phyloP scores from a whole-genome alignment of 2,888 invertebrate genomes.

The Hermaeophaga mercurialis region DNA sequence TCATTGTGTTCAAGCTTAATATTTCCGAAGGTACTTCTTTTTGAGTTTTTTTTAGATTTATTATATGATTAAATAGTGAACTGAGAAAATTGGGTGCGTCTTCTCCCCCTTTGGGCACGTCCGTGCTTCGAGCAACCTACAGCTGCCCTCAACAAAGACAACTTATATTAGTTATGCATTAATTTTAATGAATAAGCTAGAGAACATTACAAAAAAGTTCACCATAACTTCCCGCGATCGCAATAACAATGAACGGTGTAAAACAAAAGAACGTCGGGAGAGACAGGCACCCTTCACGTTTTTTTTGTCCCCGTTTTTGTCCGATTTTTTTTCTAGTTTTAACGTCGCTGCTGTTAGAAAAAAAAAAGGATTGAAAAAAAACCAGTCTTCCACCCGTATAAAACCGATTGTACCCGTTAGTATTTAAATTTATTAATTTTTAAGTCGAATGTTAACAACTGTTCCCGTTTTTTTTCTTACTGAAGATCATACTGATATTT shows the following conservation, averaged over 20 bases:
- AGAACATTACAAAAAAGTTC: slow-evolving; percentile 36
- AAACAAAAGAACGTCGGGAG: slow-evolving; percentile 42
- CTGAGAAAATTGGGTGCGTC: too few relatives aligned
- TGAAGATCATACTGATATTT: slow-evolving; percentile 29
- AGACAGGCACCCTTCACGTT: slow-evolving; percentile 39
- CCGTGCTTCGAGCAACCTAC: slow-evolving; percentile 20
- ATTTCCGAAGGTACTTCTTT: too few relatives aligned
- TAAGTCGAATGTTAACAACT: slow-evolving; percentile 40
- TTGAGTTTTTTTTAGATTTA: too few relatives aligned
- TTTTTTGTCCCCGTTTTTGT: slow-evolving; percentile 40
- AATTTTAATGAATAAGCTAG: slow-evolving; percentile 47
- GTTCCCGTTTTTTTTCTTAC: slow-evolving; percentile 36
- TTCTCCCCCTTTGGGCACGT: too few relatives aligned
- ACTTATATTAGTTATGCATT: slow-evolving; percentile 47
- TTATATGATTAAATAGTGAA: too few relatives aligned
- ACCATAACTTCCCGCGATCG: slow-evolving; percentile 38
- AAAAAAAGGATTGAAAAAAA: slow-evolving; percentile 34
- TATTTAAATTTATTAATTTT: slow-evolving; percentile 36
- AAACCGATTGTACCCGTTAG: slow-evolving; percentile 36
- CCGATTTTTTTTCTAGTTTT: slow-evolving; percentile 22
- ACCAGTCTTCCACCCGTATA: slow-evolving; percentile 30
- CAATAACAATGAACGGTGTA: slow-evolving; percentile 39
- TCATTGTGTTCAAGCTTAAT: too few relatives aligned
- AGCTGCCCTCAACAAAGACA: slow-evolving; percentile 27
- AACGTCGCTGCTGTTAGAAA: slow-evolving; percentile 29